phyloP scores from a whole-genome alignment of 30 jellyfish, hydroid and myxozoan genomes.

The Chironex yamaguchii region DNA sequence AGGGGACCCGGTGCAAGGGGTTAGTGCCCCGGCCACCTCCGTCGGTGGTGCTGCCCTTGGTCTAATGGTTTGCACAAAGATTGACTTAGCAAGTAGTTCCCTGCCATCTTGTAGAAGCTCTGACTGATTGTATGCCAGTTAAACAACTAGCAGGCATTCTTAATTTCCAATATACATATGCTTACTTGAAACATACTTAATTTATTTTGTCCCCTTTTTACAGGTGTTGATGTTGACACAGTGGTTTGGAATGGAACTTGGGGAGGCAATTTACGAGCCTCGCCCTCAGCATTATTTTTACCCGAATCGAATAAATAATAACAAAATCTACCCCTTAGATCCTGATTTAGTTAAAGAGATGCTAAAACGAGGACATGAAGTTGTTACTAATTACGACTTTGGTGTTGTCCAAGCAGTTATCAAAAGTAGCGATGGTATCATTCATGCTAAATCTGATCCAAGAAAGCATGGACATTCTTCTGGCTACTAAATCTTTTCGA shows the following conservation, averaged over 20 bases:
- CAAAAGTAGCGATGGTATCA: constrained; percentile 57
- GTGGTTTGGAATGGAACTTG: constrained; percentile 85
- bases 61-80: too few species aligned
- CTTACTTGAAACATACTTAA: too few species aligned
- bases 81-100: too few species aligned
- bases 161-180: too few species aligned
- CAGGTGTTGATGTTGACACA: constrained; percentile 91
- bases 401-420: constrained; percentile 92
- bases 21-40: too few species aligned
- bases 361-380: constrained; percentile 70
- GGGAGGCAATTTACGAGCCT: constrained; percentile 84
- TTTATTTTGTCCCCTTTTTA: too few species aligned
- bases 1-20: too few species aligned
- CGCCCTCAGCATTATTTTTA: constrained; percentile 85
- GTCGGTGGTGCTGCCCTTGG: too few species aligned
- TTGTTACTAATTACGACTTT: constrained; percentile 33
- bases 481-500: constrained; percentile 75
- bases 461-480: constrained; percentile 93
- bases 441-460: constrained; percentile 93
- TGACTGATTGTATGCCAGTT: too few species aligned
- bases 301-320: constrained; percentile 81
- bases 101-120: too few species aligned
- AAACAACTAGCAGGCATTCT: too few species aligned
- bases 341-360: constrained; percentile 69
- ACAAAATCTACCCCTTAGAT: constrained; percentile 47